These are phyloP conservation scores for Leucophenga maculata DNA, from an alignment of 2,888 invertebrate species.

Conservation along the genomic window DNA sequence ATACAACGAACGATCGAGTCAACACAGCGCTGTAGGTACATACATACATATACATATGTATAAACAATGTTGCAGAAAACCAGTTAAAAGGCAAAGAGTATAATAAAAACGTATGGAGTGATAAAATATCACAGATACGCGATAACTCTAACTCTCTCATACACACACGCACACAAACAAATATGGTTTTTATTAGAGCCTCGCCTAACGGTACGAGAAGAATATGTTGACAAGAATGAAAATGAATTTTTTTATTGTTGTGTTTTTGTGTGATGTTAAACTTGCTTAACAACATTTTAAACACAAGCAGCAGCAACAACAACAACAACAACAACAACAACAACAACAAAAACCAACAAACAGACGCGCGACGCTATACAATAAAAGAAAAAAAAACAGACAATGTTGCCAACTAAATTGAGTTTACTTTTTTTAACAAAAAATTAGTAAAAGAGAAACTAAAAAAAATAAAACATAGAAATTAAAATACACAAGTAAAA, in stretches of 20 bases:
- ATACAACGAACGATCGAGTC: slow-evolving; percentile 8
- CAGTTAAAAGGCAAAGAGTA: slow-evolving; percentile 40
- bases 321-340: not conserved
- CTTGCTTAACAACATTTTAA: slow-evolving; percentile 22
- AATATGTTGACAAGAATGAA: slow-evolving; percentile 38
- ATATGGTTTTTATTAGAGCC: not conserved
- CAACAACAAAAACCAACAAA: not conserved
- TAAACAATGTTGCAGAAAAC: slow-evolving; percentile 41
- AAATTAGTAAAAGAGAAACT: not conserved
- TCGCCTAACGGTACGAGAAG: slow-evolving; percentile 38
- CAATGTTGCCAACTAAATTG: not conserved
- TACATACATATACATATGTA: not conserved
- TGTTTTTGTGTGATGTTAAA: slow-evolving; percentile 10
- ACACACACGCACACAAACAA: not conserved
- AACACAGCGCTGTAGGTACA: slow-evolving; percentile 15
- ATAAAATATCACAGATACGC: not conserved
- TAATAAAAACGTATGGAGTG: slow-evolving; percentile 19
- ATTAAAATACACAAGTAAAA: slow-evolving; percentile 1
- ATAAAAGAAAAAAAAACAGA: not conserved
- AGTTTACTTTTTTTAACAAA: not conserved
- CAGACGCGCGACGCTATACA: not conserved
- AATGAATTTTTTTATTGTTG: slow-evolving; percentile 30
- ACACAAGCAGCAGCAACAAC: not conserved
- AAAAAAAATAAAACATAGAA: not conserved
- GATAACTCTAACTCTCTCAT: not conserved